A percentile compares a stretch with the other conserved stretches of the same genome.
Evolutionary conservation across 2,888 invertebrate genomes (phyloP).

Genomic region (Drosophila pegasa): DNA sequence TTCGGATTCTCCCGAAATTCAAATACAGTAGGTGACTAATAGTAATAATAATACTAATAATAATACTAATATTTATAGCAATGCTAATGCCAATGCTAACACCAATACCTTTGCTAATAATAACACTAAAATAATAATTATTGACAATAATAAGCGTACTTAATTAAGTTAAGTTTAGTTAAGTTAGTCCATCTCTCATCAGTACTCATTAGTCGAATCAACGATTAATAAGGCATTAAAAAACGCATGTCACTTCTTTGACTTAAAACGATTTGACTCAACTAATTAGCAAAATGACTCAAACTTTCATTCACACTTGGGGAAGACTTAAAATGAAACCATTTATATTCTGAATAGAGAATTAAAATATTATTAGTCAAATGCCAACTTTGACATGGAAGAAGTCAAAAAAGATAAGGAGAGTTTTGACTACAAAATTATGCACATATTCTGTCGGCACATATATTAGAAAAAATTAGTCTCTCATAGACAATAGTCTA

Average conservation of each 20-base stretch:
- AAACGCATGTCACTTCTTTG: too few relatives aligned
- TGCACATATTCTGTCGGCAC: slow-evolving; percentile 32
- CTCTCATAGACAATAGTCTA: neutral
- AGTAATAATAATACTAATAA: neutral
- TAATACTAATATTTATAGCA: neutral
- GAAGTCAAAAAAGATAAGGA: neutral
- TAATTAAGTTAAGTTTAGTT: too few relatives aligned
- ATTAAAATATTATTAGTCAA: slow-evolving; percentile 17
- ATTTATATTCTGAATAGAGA: slow-evolving; percentile 19
- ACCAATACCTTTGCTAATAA: too few relatives aligned
- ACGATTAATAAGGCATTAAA: too few relatives aligned
- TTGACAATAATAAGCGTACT: too few relatives aligned
- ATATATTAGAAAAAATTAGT: slow-evolving; percentile 14
- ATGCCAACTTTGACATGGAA: slow-evolving; percentile 45
- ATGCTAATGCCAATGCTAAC: neutral
- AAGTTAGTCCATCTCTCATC: too few relatives aligned
- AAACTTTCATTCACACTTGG: slow-evolving; percentile 50
- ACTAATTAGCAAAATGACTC: slow-evolving; percentile 29
- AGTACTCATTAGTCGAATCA: too few relatives aligned
- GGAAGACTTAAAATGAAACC: too few relatives aligned
- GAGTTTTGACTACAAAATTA: slow-evolving; percentile 5
- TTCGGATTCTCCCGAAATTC: neutral
- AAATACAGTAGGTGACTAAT: neutral
- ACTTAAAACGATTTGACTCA: slow-evolving; percentile 2
- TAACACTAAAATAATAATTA: too few relatives aligned